Evolutionary conservation across 2,113 vertebrate species (phyloP), one percentile per base, ranked within the genome.

Genomic region (Eleginops maclovinus): DNA sequence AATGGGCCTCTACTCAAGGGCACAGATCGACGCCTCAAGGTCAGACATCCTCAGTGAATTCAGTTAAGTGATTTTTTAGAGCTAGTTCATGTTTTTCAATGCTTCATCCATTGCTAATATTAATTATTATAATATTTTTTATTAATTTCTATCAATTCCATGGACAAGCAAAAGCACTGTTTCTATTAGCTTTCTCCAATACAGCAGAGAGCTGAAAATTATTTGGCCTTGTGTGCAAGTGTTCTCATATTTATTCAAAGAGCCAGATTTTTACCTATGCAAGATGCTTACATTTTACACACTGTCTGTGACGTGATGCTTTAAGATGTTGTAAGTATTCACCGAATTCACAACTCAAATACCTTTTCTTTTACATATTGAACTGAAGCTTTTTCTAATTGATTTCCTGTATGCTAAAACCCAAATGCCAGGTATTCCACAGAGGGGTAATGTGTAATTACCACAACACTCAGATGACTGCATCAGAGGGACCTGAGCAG

Each of bases 1-100:
- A 31, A 9, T 53, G 24, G 10, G 21, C 6, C 16, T 4, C 17
- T 50, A 17, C 51, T 28, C 14, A n/a, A 24, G 4, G 1, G 1
- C 15, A 24, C 14, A 17, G 8, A 41, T 12, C 84, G 92, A 94
- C 67, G 87, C 85, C 12, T 87, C 93, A 93, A 95, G 95, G 96
- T 84, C 14, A 21, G 49, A 19, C 47, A 50, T 28, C 7, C 28
- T 8, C 17, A 66, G 19, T 13, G 10, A 64, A 81, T 36, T 46
- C 22, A 49, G 11, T 19, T 13, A 11, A 5, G 5, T 19, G 15
- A 31, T 9, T 4, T 26, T 4, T 59, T 9, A 59, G 31, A 36
- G 31, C 36, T 14, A 1, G 17, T 62, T 36, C 22, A 24, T 47
- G 46, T 56, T 7, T 16, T 36, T 36, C 31, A 36, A 26, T 58